These are phyloP conservation scores for Phrynocephalus vlangalii DNA, from an alignment of 2,797 vertebrate genomes.

Conservation along the genomic window DNA sequence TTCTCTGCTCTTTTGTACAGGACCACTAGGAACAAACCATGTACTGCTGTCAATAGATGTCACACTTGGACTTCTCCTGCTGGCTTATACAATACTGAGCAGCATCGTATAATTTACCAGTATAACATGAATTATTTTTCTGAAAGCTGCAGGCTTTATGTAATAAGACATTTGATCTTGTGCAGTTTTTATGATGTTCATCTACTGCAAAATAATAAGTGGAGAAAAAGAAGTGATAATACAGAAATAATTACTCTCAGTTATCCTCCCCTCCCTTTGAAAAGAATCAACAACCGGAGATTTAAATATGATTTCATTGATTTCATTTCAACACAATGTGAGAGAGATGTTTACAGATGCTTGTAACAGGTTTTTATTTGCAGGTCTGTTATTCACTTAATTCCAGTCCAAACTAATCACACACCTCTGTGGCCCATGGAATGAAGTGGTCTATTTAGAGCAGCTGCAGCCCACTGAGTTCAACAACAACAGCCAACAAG, in stretches of 20 bases:
- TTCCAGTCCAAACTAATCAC: slow-evolving; percentile 72
- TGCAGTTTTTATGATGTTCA: slow-evolving; percentile 11
- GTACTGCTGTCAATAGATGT: slow-evolving; percentile 68
- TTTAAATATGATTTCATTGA: neutral
- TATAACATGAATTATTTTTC: slow-evolving; percentile 36
- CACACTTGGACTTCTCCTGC: slow-evolving; percentile 66
- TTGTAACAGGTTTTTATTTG: slow-evolving; percentile 76
- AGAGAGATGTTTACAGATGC: slow-evolving; percentile 31
- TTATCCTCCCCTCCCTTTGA: neutral
- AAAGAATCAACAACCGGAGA: neutral
- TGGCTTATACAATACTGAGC: slow-evolving; percentile 17
- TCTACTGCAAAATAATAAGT: neutral
- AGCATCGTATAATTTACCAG: slow-evolving; percentile 25
- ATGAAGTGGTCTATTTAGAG: slow-evolving; percentile 64
- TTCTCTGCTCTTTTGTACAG: neutral
- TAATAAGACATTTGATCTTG: slow-evolving; percentile 31
- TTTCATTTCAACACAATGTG: neutral
- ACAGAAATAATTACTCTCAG: neutral
- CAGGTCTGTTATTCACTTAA: slow-evolving; percentile 65
- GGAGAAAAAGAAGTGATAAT: neutral
- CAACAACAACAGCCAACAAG: slow-evolving; percentile 23
- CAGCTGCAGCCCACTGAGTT: slow-evolving; percentile 65
- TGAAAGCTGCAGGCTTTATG: slow-evolving; percentile 25
- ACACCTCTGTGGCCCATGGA: slow-evolving; percentile 16
- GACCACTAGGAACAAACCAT: slow-evolving; percentile 11